A percentile compares a stretch with the other conserved stretches of the same genome.
phyloP scores from a whole-genome alignment of 2,113 vertebrate species.

The Megaptera novaeangliae region DNA sequence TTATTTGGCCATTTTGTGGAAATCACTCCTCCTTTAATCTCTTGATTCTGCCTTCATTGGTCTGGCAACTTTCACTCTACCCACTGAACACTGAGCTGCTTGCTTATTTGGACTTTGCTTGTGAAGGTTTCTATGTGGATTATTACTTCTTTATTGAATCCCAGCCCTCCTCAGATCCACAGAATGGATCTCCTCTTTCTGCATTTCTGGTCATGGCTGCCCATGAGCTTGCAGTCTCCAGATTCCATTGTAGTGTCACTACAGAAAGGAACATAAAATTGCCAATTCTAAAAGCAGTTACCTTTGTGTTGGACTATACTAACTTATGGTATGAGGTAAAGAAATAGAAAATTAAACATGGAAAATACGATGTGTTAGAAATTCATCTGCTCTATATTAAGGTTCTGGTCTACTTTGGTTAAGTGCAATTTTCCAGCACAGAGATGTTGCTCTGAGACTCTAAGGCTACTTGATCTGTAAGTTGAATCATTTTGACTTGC shows the following conservation, averaged over 20 bases:
- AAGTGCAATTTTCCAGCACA: neutral
- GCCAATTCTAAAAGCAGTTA: fast-evolving
- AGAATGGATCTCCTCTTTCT: neutral
- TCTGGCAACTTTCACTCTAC: neutral
- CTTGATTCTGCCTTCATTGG: neutral
- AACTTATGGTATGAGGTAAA: neutral
- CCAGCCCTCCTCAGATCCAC: neutral
- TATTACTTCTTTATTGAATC: neutral
- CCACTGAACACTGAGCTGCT: neutral
- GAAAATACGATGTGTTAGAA: slow-evolving; percentile 28
- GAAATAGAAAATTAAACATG: neutral
- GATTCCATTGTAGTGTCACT: slow-evolving; percentile 81
- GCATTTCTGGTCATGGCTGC: slow-evolving; percentile 70
- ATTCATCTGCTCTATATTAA: slow-evolving; percentile 43
- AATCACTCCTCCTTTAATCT: neutral
- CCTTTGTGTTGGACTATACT: neutral
- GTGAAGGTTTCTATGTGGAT: neutral
- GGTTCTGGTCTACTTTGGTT: neutral
- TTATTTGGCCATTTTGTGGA: neutral
- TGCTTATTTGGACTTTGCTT: neutral
- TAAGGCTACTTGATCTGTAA: neutral
- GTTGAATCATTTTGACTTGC: neutral
- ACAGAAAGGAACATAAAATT: slow-evolving; percentile 85
- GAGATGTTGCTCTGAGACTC: neutral
- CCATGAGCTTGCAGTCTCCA: slow-evolving; percentile 84